phyloP scores from a whole-genome alignment of 2,888 invertebrate genomes.

The Miltochrista miniata region DNA sequence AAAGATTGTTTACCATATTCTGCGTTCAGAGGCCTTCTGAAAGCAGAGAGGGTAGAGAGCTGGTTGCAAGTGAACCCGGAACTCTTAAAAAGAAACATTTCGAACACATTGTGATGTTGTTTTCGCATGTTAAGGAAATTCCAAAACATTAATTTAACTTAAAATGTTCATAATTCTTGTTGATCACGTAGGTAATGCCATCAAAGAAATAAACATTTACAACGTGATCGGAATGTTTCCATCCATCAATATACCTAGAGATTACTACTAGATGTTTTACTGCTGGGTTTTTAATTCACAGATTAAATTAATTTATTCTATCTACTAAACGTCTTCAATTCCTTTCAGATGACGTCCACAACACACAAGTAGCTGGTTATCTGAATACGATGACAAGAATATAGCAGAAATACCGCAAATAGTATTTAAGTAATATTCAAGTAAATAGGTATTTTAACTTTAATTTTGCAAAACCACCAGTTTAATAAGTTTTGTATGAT shows the following conservation, averaged over 20 bases:
- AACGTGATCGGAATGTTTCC: not conserved
- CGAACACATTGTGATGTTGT: too few relatives aligned
- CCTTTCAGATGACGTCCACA: slow-evolving; percentile 30
- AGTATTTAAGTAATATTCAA: too few relatives aligned
- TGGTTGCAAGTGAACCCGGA: too few relatives aligned
- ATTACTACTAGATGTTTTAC: not conserved
- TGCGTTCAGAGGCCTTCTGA: too few relatives aligned
- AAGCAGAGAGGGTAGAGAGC: too few relatives aligned
- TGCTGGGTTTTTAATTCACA: not conserved
- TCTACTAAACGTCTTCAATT: not conserved
- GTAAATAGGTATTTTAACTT: too few relatives aligned
- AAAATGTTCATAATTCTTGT: not conserved
- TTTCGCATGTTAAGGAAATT: not conserved
- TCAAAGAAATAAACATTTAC: not conserved
- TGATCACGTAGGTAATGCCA: not conserved
- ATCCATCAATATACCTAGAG: too few relatives aligned
- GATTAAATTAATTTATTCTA: not conserved
- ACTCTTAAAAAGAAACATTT: not conserved
- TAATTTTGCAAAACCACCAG: not conserved
- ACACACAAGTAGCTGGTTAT: slow-evolving; percentile 10
- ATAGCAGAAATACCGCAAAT: too few relatives aligned
- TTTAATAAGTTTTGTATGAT: too few relatives aligned
- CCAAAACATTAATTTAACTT: not conserved
- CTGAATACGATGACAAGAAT: slow-evolving; percentile 19
- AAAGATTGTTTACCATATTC: too few relatives aligned